Evolutionary conservation across 2,797 vertebrate species (phyloP).

Genomic region (Pelobates cultripes): DNA sequence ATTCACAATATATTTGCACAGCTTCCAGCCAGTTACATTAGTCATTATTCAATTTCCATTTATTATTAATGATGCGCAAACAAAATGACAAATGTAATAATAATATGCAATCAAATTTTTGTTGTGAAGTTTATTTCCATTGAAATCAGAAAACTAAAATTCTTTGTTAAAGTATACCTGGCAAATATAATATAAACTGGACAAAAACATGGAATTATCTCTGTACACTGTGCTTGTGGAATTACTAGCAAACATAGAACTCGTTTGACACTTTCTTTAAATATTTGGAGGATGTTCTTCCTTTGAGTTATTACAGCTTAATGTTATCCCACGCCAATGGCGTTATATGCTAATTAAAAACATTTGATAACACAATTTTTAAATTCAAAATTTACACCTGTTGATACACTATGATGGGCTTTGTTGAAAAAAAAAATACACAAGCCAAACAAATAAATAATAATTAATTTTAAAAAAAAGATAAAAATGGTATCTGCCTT

Average conservation of each 20-base stretch:
- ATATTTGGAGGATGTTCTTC: neutral
- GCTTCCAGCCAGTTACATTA: conserved; percentile 7
- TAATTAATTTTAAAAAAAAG: no score
- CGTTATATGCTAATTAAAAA: neutral
- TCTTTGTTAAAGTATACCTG: neutral
- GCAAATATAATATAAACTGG: neutral
- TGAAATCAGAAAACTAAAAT: neutral
- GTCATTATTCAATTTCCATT: neutral
- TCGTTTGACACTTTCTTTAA: neutral
- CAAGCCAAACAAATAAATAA: no score
- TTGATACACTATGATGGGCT: no score
- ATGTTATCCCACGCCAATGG: neutral
- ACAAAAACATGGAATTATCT: neutral
- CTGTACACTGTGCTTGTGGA: neutral
- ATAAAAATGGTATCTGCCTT: no score
- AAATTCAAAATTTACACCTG: no score
- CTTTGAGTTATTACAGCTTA: neutral
- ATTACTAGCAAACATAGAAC: neutral
- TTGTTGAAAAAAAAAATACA: no score
- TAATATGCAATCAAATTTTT: neutral
- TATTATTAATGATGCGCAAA: neutral
- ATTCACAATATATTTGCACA: conserved; percentile 39
- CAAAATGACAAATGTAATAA: neutral
- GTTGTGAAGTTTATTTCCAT: neutral
- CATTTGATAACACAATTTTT: neutral